Evolutionary conservation across 2,113 vertebrate species (phyloP).

Genomic region (Numenius arquata): DNA sequence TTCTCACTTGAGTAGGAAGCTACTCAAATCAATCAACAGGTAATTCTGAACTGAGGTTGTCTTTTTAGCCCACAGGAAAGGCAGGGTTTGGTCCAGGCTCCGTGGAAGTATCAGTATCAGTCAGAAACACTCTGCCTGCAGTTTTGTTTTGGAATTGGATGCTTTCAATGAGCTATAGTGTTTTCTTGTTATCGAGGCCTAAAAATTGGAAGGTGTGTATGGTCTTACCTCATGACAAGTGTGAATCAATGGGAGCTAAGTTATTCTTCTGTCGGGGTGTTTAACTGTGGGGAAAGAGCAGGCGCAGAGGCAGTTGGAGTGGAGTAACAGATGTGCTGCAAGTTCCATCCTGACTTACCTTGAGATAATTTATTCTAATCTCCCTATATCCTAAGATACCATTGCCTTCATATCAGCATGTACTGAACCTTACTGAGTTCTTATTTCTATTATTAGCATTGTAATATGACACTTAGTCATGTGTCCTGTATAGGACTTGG

Average conservation of each 20-base stretch:
- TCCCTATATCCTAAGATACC: background rate
- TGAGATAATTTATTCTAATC: constrained; percentile 15
- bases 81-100: background rate
- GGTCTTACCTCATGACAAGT: background rate
- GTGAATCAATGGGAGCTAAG: background rate
- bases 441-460: constrained; percentile 37
- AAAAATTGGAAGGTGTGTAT: background rate
- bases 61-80: background rate
- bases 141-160: background rate
- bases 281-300: background rate
- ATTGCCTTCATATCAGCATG: background rate
- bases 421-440: background rate
- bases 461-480: constrained; percentile 17
- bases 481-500: background rate
- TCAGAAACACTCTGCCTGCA: background rate
- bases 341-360: constrained; percentile 15
- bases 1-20: background rate
- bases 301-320: background rate
- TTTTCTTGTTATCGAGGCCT: background rate
- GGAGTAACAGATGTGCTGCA: background rate
- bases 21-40: background rate
- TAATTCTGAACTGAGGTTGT: background rate
- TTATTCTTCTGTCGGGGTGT: background rate
- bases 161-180: background rate
- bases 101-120: background rate